Evolutionary conservation across 2,888 invertebrate species (phyloP).

Genomic region (Cerceris ruficornis): DNA sequence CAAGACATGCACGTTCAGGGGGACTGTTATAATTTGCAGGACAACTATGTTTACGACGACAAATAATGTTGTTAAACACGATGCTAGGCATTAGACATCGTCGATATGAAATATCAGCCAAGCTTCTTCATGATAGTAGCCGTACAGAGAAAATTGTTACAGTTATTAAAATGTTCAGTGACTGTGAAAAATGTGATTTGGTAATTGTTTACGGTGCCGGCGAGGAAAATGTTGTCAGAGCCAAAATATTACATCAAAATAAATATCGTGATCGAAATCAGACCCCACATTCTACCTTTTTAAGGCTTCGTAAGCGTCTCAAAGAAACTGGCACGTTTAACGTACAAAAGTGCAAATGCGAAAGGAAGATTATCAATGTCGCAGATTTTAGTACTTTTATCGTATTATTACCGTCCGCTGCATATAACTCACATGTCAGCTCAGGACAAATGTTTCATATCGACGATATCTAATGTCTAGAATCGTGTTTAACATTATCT

Average conservation of each 20-base stretch:
- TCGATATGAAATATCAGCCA: no score
- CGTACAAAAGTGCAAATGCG: no score
- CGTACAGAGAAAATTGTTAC: not conserved
- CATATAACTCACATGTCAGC: no score
- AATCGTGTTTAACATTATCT: no score
- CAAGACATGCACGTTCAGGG: not conserved
- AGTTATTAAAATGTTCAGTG: not conserved
- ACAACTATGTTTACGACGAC: not conserved
- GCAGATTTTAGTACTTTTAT: no score
- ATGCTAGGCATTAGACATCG: not conserved
- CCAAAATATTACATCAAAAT: not conserved
- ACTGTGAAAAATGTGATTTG: constrained; percentile 1
- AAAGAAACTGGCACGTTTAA: no score
- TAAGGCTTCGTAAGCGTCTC: no score
- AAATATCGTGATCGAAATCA: not conserved
- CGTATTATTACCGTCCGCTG: no score
- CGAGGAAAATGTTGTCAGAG: not conserved
- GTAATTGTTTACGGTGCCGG: constrained; percentile 7
- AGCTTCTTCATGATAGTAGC: not conserved
- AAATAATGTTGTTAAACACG: not conserved
- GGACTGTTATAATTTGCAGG: not conserved
- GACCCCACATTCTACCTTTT: no score
- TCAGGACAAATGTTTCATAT: no score
- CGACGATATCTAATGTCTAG: no score
- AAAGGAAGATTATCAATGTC: no score